Conservation (phyloP, 2,113 vertebrate species). For the Bubalus kerabau region DNA sequence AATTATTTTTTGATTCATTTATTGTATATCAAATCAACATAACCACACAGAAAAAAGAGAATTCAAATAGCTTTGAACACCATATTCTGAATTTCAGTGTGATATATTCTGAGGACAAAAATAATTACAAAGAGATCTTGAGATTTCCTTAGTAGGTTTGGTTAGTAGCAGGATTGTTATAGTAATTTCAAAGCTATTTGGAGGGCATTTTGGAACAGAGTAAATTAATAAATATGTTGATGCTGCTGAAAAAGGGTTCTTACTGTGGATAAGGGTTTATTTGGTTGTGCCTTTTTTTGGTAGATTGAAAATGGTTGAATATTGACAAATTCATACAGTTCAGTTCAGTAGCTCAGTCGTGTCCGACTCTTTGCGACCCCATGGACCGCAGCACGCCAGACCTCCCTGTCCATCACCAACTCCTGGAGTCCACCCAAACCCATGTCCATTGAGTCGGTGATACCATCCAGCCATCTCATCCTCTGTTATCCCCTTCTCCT, state of each 20-base stretch:
- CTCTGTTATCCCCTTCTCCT: background rate
- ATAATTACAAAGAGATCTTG: background rate
- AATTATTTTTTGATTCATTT: background rate
- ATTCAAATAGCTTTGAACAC: background rate
- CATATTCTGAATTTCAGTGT: background rate
- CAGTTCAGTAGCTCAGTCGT: background rate
- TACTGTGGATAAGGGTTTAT: background rate
- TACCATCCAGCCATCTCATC: background rate
- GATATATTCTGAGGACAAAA: background rate
- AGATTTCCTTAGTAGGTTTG: background rate
- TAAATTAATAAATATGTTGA: background rate
- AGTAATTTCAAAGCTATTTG: background rate
- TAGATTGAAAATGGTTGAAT: background rate
- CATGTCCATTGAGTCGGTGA: background rate
- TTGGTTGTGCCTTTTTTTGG: background rate
- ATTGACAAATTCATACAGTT: background rate
- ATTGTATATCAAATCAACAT: background rate
- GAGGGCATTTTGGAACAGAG: background rate
- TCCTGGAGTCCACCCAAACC: background rate
- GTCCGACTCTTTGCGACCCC: accelerated
- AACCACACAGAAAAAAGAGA: background rate
- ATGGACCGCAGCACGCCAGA: background rate
- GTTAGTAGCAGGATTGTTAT: background rate
- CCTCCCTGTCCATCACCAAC: background rate
- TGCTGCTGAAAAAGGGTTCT: background rate